Conservation (phyloP, 2,113 vertebrate genomes). For the Microcebus jonahi region DNA sequence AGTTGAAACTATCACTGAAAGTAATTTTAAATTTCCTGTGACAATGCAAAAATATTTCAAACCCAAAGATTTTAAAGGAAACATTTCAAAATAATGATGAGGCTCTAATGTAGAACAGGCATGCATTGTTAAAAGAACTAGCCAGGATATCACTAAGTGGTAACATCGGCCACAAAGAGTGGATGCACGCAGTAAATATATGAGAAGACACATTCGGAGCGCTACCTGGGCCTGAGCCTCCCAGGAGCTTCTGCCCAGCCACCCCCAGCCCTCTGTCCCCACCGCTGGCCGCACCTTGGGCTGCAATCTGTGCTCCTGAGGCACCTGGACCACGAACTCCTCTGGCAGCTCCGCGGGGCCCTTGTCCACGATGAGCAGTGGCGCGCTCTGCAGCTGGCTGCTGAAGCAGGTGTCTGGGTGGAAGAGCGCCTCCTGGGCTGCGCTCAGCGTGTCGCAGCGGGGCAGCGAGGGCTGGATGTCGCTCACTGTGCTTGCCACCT, state of each 20-base stretch:
- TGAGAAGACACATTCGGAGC: background rate
- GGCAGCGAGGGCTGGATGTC: constrained; percentile 73
- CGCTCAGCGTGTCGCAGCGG: constrained; percentile 71
- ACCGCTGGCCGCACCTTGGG: constrained; percentile 78
- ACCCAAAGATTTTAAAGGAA: background rate
- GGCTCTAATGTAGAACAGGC: background rate
- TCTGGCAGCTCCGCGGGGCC: constrained; percentile 74
- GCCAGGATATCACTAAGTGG: background rate
- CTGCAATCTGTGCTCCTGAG: constrained; percentile 77
- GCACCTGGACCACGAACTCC: constrained; percentile 77
- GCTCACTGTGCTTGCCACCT: constrained; percentile 78
- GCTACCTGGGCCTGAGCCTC: background rate
- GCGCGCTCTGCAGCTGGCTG: constrained; percentile 69
- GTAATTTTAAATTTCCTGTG: background rate
- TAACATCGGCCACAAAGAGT: background rate
- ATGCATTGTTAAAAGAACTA: background rate
- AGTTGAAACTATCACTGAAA: background rate
- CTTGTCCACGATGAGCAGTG: constrained; percentile 72
- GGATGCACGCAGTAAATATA: background rate
- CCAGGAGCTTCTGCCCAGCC: constrained; percentile 33
- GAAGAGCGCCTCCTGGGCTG: constrained; percentile 71
- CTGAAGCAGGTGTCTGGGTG: constrained; percentile 78
- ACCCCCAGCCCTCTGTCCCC: constrained; percentile 57
- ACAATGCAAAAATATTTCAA: background rate
- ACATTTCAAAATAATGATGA: background rate